These are phyloP conservation scores for Alligator sinensis DNA, from an alignment of 2,113 vertebrate species.

Conservation along the genomic window DNA sequence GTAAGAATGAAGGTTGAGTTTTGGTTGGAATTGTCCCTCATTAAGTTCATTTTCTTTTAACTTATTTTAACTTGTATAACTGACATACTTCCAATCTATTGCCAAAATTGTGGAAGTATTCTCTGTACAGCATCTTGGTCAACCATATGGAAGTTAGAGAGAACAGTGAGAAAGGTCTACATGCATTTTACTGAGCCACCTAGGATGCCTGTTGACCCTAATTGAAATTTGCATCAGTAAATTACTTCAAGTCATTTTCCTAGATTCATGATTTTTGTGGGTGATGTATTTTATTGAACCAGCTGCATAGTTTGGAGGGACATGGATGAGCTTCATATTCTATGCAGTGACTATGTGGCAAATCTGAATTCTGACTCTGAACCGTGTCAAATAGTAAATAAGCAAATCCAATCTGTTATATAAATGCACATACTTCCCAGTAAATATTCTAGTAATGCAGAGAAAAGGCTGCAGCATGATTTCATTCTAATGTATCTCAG, in stretches of 20 bases:
- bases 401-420: not conserved
- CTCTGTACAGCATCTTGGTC: too few species aligned
- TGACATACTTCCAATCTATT: too few species aligned
- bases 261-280: not conserved
- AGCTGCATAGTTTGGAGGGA: too few species aligned
- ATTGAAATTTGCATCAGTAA: too few species aligned
- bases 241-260: not conserved
- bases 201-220: not conserved
- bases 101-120: too few species aligned
- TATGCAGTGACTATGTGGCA: not conserved
- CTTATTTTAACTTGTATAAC: too few species aligned
- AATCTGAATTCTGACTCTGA: constrained; percentile 37
- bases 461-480: not conserved
- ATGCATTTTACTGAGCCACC: not conserved
- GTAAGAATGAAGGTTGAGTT: too few species aligned
- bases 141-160: too few species aligned
- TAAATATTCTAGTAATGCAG: not conserved
- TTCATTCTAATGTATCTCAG: not conserved
- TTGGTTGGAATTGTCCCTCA: too few species aligned
- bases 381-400: constrained; percentile 5
- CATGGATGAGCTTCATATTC: not conserved
- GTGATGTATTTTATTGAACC: too few species aligned
- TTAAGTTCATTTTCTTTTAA: too few species aligned
- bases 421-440: not conserved
- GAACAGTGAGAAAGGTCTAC: rapidly evolving